Base-by-base conservation (phyloP, 53 echinoderm and acorn worm genomes). In the Antedon mediterranea region DNA sequence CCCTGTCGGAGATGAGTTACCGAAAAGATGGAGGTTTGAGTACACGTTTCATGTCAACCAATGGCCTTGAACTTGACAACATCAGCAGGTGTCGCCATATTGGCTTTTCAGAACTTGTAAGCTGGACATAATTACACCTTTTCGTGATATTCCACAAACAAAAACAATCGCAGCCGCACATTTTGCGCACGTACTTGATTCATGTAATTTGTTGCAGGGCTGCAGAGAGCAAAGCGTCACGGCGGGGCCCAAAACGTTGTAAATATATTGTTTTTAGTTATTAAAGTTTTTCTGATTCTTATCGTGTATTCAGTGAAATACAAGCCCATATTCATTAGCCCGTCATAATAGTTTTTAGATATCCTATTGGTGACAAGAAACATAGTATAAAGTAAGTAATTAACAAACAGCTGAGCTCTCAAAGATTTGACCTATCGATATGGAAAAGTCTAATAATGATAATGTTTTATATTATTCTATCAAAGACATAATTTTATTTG, bases 31-130 rank as follows among this genome's bases (percentile, higher is more conserved):
- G 20, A 57, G 57, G 57, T 57, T 57, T 57, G 57, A 18, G 57
- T 18, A 57, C 57, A 57, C 57, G 57, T 57, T 57, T 57, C 57
- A 57, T 57, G 57, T 57, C 57, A 57, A 57, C 18, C 57, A 57
- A 23, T 57, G 57, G 57, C 57, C 57, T 57, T 57, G 57, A 57
- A 57, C 57, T 57, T 57, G 57, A 57, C 57, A 57, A 57, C 20
- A 57, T 57, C 57, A 57, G 57, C 57, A 57, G 57, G 57, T 57
- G 57, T 57, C 57, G 57, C 57, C 57, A 57, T 57, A 57, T 57
- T 57, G 57, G 57, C 9, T 57, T 57, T 26, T 57, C 57, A 57
- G 57, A 23, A 18, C 57, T 23, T 15, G 57, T 11, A 57, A 57
- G 57, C 57, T 57, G 57, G 23, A 26, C 57, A 57, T 57, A 57